phyloP scores from a whole-genome alignment of 1,140 invertebrate genomes.

The Apocrypta bakeri region DNA sequence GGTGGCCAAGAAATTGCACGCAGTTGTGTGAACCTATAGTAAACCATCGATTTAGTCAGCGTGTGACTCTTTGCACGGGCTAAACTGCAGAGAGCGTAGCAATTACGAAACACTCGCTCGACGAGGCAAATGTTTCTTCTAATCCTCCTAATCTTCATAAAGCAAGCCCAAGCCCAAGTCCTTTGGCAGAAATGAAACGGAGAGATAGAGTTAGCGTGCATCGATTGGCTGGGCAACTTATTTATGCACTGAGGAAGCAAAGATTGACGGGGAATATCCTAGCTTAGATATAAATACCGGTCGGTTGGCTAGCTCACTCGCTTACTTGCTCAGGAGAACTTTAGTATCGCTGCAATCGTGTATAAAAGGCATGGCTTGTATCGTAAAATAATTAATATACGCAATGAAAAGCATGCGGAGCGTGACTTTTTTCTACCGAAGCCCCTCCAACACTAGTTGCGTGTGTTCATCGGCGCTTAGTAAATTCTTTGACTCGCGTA shows the following conservation, averaged over 20 bases:
- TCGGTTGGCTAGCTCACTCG: neutral
- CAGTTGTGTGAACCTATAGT: too few relatives aligned
- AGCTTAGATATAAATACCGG: neutral
- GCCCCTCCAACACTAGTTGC: neutral
- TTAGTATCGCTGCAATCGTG: neutral
- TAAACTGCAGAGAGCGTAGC: neutral
- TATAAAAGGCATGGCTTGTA: neutral
- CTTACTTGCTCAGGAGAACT: neutral
- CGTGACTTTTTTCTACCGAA: constrained; percentile 11
- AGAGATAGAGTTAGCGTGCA: neutral
- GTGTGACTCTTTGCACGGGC: neutral
- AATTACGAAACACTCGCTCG: neutral
- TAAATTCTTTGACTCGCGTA: constrained; percentile 16
- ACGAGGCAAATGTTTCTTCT: neutral
- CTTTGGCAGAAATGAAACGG: neutral
- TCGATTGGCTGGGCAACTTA: neutral
- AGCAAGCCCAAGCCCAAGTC: neutral
- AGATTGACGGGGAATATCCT: constrained; percentile 18
- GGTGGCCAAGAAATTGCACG: too few relatives aligned
- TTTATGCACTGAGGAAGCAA: constrained; percentile 1
- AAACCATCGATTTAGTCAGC: neutral
- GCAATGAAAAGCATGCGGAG: constrained; percentile 18
- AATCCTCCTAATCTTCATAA: neutral
- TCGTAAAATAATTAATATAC: constrained; percentile 10
- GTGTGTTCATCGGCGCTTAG: neutral